phyloP scores from a whole-genome alignment of 2,113 vertebrate species.

The Lepus timidus region DNA sequence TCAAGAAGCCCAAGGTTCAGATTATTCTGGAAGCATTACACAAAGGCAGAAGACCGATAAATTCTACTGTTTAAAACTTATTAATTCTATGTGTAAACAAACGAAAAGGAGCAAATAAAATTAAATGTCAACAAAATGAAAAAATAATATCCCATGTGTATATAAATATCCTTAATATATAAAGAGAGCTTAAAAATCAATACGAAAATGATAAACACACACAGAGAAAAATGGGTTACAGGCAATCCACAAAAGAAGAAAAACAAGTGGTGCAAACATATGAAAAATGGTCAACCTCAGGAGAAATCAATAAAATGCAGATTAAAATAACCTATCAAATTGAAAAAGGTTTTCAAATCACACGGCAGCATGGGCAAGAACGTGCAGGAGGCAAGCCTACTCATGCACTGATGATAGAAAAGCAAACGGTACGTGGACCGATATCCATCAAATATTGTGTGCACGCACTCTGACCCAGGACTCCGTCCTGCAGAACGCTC shows the following conservation, averaged over 20 bases:
- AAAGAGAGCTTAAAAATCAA: slow-evolving; percentile 58
- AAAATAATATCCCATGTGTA: slow-evolving; percentile 23
- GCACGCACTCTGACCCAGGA: neutral
- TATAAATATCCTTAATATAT: slow-evolving; percentile 29
- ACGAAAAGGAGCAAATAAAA: neutral
- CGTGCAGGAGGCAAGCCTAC: neutral
- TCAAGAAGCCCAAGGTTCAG: neutral
- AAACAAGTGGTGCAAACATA: neutral
- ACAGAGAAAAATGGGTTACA: neutral
- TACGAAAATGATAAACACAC: slow-evolving; percentile 36
- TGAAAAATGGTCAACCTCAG: neutral
- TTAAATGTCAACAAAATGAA: slow-evolving; percentile 9
- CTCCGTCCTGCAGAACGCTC: neutral
- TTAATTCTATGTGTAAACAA: neutral
- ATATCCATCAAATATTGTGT: neutral
- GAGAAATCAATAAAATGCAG: slow-evolving; percentile 46
- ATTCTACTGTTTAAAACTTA: neutral
- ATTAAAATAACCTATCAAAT: slow-evolving; percentile 32
- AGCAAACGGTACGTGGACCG: neutral
- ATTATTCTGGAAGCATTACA: neutral
- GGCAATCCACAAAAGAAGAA: slow-evolving; percentile 1
- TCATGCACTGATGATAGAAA: neutral
- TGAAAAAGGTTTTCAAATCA: neutral
- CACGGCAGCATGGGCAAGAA: neutral
- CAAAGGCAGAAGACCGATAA: neutral